A percentile compares a stretch with the other conserved stretches of the same genome.
These are phyloP conservation scores for Ctenopoma multispine DNA, from an alignment of 2,797 vertebrate genomes.

Conservation along the genomic window DNA sequence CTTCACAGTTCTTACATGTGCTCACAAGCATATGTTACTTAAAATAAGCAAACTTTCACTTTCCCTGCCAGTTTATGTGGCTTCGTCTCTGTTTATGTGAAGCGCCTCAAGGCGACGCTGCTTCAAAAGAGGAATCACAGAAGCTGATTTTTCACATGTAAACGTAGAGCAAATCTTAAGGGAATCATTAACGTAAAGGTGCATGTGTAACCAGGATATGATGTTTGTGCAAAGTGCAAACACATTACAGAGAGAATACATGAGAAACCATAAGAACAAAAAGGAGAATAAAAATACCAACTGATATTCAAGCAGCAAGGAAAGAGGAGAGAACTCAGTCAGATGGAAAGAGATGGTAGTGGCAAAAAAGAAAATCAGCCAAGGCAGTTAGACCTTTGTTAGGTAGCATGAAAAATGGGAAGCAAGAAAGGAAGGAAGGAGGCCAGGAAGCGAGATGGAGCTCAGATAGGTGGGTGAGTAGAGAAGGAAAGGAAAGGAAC, in stretches of 20 bases:
- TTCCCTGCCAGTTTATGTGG: background rate
- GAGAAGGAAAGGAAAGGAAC: background rate
- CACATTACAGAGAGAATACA: too few relatives aligned
- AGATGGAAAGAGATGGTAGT: background rate
- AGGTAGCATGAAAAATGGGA: background rate
- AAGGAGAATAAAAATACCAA: too few relatives aligned
- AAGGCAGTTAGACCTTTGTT: slow-evolving; percentile 15
- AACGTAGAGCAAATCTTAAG: too few relatives aligned
- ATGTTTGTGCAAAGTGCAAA: too few relatives aligned
- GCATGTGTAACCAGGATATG: too few relatives aligned
- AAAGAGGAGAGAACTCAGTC: background rate
- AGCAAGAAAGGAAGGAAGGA: background rate
- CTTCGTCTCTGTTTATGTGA: too few relatives aligned
- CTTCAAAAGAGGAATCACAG: background rate
- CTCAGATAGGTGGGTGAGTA: slow-evolving; percentile 8
- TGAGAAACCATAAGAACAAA: too few relatives aligned
- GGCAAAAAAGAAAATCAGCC: background rate
- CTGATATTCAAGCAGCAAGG: background rate
- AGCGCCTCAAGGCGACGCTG: background rate
- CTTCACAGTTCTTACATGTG: background rate
- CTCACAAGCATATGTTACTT: background rate
- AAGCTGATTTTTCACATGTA: too few relatives aligned
- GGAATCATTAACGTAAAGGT: too few relatives aligned
- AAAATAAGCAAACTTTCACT: background rate
- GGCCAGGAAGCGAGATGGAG: slow-evolving; percentile 9